A percentile compares a stretch with the other conserved stretches of the same genome.
These are phyloP conservation scores for Hermetia illucens DNA, from an alignment of 1,140 invertebrate species.

Conservation along the genomic window DNA sequence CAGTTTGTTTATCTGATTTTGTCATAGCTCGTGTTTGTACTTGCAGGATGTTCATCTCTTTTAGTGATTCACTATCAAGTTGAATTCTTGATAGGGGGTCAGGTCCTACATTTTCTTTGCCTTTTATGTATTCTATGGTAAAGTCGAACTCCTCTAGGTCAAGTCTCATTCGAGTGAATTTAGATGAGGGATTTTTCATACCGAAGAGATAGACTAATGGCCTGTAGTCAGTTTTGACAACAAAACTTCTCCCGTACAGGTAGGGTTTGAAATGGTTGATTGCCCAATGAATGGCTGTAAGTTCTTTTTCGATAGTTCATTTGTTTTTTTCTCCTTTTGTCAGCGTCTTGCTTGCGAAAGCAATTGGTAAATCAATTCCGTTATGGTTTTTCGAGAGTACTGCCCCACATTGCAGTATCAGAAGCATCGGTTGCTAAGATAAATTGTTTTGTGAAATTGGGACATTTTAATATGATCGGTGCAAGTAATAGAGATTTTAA, in stretches of 20 bases:
- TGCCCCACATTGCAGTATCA: slow-evolving; percentile 20
- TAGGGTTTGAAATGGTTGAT: slow-evolving; percentile 31
- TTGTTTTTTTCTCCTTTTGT: slow-evolving; percentile 16
- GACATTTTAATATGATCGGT: slow-evolving; percentile 19
- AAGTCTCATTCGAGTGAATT: slow-evolving; percentile 11
- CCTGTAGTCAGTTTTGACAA: slow-evolving; percentile 33
- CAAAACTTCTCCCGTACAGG: slow-evolving; percentile 30
- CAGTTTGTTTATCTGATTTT: no score
- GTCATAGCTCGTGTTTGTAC: slow-evolving; percentile 2
- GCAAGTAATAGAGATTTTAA: slow-evolving; percentile 11
- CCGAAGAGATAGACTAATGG: slow-evolving; percentile 21
- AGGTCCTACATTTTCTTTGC: slow-evolving; percentile 16
- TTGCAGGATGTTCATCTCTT: slow-evolving; percentile 3
- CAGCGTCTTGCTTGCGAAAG: slow-evolving; percentile 15
- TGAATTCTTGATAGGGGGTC: slow-evolving; percentile 17
- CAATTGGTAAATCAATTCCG: slow-evolving; percentile 14
- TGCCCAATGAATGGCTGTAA: slow-evolving; percentile 26
- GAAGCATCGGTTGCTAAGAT: slow-evolving; percentile 23
- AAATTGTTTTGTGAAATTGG: slow-evolving; percentile 21
- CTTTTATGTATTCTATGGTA: slow-evolving; percentile 15
- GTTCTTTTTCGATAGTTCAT: slow-evolving; percentile 19
- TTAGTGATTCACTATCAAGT: no score
- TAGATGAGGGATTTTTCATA: slow-evolving; percentile 23
- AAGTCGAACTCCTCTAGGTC: slow-evolving; percentile 6
- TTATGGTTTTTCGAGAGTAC: slow-evolving; percentile 16